Evolutionary conservation across 2,888 invertebrate species (phyloP).

Genomic region (Proisotoma minuta): DNA sequence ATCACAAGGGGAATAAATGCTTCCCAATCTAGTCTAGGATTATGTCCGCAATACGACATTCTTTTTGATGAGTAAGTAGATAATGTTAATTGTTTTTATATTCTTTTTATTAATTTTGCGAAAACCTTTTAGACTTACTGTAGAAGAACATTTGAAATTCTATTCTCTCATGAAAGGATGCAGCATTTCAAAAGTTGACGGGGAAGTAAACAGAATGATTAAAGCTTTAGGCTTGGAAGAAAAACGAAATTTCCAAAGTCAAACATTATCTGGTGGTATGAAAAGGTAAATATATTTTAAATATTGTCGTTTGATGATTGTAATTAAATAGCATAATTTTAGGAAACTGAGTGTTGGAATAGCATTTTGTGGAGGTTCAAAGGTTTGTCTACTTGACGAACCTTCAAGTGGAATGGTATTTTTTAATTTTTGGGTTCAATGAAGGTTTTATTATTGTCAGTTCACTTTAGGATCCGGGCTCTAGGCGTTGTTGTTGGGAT

Average conservation of each 20-base stretch:
- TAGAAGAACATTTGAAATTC: slow-evolving; percentile 74
- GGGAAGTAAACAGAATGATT: slow-evolving; percentile 59
- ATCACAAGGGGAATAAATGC: slow-evolving; percentile 22
- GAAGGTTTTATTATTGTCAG: not conserved
- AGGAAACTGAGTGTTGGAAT: slow-evolving; percentile 82
- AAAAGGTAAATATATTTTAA: no score
- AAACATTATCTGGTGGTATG: slow-evolving; percentile 82
- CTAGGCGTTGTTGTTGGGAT: slow-evolving; percentile 52
- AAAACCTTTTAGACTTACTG: slow-evolving; percentile 72
- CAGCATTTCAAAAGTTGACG: slow-evolving; percentile 52
- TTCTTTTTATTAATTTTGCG: not conserved
- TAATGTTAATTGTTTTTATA: not conserved
- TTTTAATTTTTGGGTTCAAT: slow-evolving; percentile 49
- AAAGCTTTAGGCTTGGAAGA: slow-evolving; percentile 60
- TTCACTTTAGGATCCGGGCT: slow-evolving; percentile 48
- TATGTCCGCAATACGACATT: slow-evolving; percentile 87
- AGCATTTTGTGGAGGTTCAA: slow-evolving; percentile 66
- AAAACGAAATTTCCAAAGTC: slow-evolving; percentile 61
- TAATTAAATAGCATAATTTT: no score
- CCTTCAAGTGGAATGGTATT: slow-evolving; percentile 54
- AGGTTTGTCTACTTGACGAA: slow-evolving; percentile 24
- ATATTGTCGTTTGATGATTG: no score
- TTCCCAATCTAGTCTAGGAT: slow-evolving; percentile 55
- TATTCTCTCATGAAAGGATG: slow-evolving; percentile 71
- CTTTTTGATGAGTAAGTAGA: slow-evolving; percentile 63